Evolutionary conservation across 2,888 invertebrate genomes (phyloP).

Genomic region (Drosophila infuscata): DNA sequence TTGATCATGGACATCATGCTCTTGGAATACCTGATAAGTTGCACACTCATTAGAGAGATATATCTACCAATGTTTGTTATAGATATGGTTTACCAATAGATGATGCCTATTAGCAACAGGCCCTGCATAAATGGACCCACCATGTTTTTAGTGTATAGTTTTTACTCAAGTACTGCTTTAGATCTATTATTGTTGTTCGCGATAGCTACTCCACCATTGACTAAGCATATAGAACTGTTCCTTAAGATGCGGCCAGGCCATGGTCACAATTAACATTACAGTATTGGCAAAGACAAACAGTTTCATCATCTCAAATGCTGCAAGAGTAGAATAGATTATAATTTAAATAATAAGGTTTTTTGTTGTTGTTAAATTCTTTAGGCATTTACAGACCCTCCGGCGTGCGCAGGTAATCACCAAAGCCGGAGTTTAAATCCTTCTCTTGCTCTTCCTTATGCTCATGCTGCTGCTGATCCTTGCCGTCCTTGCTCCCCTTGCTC

Average conservation of each 20-base stretch:
- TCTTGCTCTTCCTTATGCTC: slow-evolving; percentile 68
- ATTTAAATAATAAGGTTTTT: background rate
- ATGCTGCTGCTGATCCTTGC: slow-evolving; percentile 35
- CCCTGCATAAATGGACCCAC: slow-evolving; percentile 88
- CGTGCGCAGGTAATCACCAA: slow-evolving; percentile 84
- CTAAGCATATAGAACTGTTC: slow-evolving; percentile 86
- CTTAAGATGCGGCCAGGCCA: slow-evolving; percentile 91
- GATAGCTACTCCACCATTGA: slow-evolving; percentile 85
- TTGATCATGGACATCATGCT: slow-evolving; percentile 91
- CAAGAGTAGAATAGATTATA: slow-evolving; percentile 48
- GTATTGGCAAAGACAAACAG: slow-evolving; percentile 93
- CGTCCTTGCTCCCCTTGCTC: slow-evolving; percentile 33
- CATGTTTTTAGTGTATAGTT: slow-evolving; percentile 85
- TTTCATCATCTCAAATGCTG: slow-evolving; percentile 90
- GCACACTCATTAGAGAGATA: background rate
- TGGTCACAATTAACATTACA: slow-evolving; percentile 89
- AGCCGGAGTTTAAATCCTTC: slow-evolving; percentile 84
- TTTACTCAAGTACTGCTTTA: background rate
- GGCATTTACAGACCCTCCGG: slow-evolving; percentile 83
- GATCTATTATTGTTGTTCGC: slow-evolving; percentile 42
- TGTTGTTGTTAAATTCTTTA: background rate
- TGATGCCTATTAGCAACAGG: slow-evolving; percentile 88
- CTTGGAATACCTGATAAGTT: slow-evolving; percentile 60
- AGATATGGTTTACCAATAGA: slow-evolving; percentile 89
- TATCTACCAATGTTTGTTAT: background rate